Conservation (phyloP, 2,888 invertebrate species). For the Limenitis camilla region DNA sequence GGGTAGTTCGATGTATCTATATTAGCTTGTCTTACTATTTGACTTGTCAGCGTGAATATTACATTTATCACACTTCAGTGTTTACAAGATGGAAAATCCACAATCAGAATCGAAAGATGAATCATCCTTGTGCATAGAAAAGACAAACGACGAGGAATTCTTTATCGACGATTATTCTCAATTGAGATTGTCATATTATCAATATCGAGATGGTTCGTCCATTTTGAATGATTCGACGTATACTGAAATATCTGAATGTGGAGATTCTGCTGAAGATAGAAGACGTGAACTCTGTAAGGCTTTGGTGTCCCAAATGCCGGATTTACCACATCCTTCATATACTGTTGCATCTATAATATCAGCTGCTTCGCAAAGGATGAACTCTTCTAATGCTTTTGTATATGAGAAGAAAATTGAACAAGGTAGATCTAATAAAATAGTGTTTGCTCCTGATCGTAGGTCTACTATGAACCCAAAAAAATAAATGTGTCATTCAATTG, state of each 20-base stretch:
- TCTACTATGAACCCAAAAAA: constrained; percentile 37
- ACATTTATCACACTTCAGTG: too few relatives aligned
- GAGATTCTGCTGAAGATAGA: constrained; percentile 24
- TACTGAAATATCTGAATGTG: constrained; percentile 19
- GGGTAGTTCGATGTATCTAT: too few relatives aligned
- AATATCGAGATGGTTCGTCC: constrained; percentile 17
- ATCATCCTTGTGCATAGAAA: constrained; percentile 17
- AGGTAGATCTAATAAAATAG: constrained; percentile 24
- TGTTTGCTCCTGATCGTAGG: constrained; percentile 40
- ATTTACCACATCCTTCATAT: constrained; percentile 43
- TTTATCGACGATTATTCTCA: constrained; percentile 54
- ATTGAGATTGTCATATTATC: constrained; percentile 48
- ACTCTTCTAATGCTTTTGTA: constrained; percentile 32
- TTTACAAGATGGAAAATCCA: constrained; percentile 13
- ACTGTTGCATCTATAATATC: constrained; percentile 44
- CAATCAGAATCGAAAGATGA: constrained; percentile 6
- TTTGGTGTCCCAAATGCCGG: constrained; percentile 43
- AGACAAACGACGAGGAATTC: constrained; percentile 13
- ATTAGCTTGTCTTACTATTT: too few relatives aligned
- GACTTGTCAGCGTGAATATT: too few relatives aligned
- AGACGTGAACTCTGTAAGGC: constrained; percentile 34
- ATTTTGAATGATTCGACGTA: constrained; percentile 10
- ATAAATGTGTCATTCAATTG: background rate
- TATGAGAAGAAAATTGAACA: constrained; percentile 41
- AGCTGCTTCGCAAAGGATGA: constrained; percentile 37